A percentile compares a stretch with the other conserved stretches of the same genome.
These are phyloP conservation scores for Fregata magnificens DNA, from an alignment of 2,113 vertebrate genomes.

Conservation along the genomic window DNA sequence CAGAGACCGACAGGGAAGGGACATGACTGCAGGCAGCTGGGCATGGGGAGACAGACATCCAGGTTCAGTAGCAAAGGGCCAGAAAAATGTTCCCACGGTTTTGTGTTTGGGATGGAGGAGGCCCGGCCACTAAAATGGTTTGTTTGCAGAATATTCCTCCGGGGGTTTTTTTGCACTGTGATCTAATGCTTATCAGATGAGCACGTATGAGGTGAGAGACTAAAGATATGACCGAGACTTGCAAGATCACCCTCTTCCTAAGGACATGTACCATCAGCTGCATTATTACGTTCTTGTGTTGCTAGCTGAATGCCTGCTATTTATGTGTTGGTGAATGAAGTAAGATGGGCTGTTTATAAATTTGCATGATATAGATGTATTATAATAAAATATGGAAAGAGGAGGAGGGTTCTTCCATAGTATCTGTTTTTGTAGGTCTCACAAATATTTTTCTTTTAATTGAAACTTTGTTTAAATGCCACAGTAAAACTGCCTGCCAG, in stretches of 20 bases:
- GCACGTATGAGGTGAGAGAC: not conserved
- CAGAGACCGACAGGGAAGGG: not conserved
- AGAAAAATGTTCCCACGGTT: not conserved
- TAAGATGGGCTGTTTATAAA: not conserved
- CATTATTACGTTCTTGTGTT: not conserved
- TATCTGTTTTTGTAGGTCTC: slow-evolving; percentile 19
- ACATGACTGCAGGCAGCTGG: not conserved
- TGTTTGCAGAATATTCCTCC: not conserved
- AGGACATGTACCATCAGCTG: not conserved
- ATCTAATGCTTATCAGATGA: not conserved
- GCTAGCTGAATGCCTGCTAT: not conserved
- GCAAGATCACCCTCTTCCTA: not conserved
- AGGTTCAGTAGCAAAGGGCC: not conserved
- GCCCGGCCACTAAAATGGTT: not conserved
- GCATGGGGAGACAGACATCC: accelerated
- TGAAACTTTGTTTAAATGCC: slow-evolving; percentile 59
- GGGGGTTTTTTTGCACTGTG: not conserved
- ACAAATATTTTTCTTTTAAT: slow-evolving; percentile 55
- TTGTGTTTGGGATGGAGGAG: not conserved
- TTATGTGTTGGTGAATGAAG: not conserved
- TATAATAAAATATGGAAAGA: not conserved
- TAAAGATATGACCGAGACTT: accelerated
- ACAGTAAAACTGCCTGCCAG: slow-evolving; percentile 39
- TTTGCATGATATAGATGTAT: not conserved
- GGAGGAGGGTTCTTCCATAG: not conserved